Evolutionary conservation across 1,140 invertebrate genomes (phyloP).

Genomic region (Condylostylus longicornis): DNA sequence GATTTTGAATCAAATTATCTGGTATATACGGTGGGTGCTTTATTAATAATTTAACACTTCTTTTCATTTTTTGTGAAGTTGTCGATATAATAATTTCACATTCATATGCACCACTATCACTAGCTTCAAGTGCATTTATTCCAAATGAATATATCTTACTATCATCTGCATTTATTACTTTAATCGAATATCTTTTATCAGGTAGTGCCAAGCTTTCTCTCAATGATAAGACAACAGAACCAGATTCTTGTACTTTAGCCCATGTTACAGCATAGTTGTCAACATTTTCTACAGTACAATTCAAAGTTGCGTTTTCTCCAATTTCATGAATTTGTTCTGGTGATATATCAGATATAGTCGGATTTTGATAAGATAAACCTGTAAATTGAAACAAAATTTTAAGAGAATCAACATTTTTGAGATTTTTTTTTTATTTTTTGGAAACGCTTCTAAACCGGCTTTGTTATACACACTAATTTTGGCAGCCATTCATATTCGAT

Average conservation of each 20-base stretch:
- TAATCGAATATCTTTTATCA: constrained; percentile 56
- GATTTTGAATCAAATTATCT: constrained; percentile 56
- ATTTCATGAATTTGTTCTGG: too few relatives aligned
- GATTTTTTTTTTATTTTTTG: too few relatives aligned
- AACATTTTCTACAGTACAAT: constrained; percentile 64
- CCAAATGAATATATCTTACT: constrained; percentile 51
- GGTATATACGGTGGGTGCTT: constrained; percentile 62
- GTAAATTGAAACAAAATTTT: too few relatives aligned
- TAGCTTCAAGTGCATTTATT: constrained; percentile 62
- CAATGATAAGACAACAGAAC: constrained; percentile 39
- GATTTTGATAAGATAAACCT: too few relatives aligned
- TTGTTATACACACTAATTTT: too few relatives aligned
- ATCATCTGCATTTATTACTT: constrained; percentile 40
- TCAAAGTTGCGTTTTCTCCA: too few relatives aligned
- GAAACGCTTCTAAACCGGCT: too few relatives aligned
- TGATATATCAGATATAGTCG: too few relatives aligned
- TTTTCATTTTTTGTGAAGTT: constrained; percentile 49
- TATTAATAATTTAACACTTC: constrained; percentile 55
- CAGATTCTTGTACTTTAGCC: constrained; percentile 38
- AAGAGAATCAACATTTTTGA: too few relatives aligned
- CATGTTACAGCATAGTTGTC: constrained; percentile 56
- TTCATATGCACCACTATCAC: constrained; percentile 60
- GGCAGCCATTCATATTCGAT: too few relatives aligned
- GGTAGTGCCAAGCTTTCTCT: constrained; percentile 52
- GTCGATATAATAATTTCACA: constrained; percentile 60